Evolutionary conservation across 1,140 invertebrate genomes (phyloP), one percentile per base, ranked within the genome.

Genomic region (Anastatus disparis): DNA sequence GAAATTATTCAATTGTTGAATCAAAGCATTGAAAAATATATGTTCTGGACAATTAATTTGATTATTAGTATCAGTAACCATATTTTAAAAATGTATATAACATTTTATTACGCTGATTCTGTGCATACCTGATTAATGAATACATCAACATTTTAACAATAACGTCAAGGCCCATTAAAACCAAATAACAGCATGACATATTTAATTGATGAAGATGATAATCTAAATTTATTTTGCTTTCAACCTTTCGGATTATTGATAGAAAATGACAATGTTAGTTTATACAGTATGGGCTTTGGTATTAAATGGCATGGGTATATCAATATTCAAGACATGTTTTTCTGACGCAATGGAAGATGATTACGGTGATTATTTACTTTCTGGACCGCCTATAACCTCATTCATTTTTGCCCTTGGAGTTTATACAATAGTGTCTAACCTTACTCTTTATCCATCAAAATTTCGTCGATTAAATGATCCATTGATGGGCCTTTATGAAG

Each of bases 211-310:
- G 20, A 44, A 15, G 3, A 59, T 1, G 44, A 59, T 59, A 58
- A 58, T 22, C 38, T 20, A 17, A 12, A 24, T 40, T 42, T 42
- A 59, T 44, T 59, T 6, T 59, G 38, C 24, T 59, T 59, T 27
- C 4, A 44, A 44, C 0, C 20, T 61, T 42, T 31, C 2, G 13
- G n/a, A 40, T 31, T n/a, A 10, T 48, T 40, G 9, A 35, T 12
- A 67, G 17, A 66, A n/a, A n/a, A 82, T 83, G 81, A 46, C 74
- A 7, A 77, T 75, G 48, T 55, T 83, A 42, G 9, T 78, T 9
- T 74, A 46, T 12, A 81, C 82, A 7, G 76, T 83, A 62, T 78
- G 80, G 79, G 77, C 79, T 1, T 44, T 82, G 22, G 7, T 82
- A 38, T 50, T 82, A 9, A 74, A 81, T 15, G 53, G 15, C 22